Percentiles rank a stretch among this genome's conserved stretches.
Conservation (phyloP, 2,797 vertebrate genomes). For the Enteromius afrohamiltoni region DNA sequence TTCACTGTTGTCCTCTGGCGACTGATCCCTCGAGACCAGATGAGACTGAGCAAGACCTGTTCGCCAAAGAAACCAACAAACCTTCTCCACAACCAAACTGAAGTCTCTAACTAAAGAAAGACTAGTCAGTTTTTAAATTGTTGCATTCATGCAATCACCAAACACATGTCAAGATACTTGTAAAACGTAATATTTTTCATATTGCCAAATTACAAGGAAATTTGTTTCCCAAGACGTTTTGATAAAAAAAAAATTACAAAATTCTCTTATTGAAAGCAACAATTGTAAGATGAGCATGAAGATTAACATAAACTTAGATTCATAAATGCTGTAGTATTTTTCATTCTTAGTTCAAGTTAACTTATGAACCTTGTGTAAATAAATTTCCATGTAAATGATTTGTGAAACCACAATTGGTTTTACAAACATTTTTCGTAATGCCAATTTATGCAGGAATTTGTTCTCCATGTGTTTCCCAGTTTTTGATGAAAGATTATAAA, state of each 20-base stretch:
- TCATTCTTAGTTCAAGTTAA: too few species aligned
- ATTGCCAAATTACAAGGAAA: not conserved
- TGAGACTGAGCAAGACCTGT: slow-evolving; percentile 15
- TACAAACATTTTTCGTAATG: not conserved
- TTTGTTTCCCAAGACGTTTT: not conserved
- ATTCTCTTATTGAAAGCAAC: too few species aligned
- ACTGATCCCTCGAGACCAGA: slow-evolving; percentile 4
- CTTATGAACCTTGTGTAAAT: not conserved
- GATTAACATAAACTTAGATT: too few species aligned
- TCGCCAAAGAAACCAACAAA: slow-evolving; percentile 29
- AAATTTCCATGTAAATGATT: not conserved
- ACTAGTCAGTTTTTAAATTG: not conserved
- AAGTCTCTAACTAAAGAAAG: not conserved
- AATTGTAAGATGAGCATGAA: too few species aligned
- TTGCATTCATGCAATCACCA: not conserved
- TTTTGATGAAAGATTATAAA: not conserved
- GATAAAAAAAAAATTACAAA: too few species aligned
- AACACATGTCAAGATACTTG: not conserved
- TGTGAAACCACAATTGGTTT: not conserved
- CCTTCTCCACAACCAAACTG: not conserved
- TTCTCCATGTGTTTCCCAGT: not conserved
- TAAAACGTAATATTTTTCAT: not conserved
- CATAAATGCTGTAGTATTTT: too few species aligned
- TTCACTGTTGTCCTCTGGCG: slow-evolving; percentile 20
- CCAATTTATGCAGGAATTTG: not conserved